Base-by-base conservation (phyloP, 2,113 vertebrate genomes). In the Mellivora capensis region DNA sequence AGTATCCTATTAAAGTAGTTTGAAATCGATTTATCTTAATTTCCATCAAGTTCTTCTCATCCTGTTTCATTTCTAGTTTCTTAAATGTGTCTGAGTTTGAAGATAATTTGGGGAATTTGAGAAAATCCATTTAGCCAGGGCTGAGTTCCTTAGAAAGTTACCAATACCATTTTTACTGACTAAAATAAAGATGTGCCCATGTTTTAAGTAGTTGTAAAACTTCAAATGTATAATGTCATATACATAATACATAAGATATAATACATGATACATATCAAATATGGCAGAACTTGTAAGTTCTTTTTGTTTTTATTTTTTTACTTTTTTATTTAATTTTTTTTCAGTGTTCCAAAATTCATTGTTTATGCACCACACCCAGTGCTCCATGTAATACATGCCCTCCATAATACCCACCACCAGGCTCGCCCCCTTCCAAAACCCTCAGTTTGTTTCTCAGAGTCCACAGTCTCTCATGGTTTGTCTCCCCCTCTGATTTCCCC, bases 1-100 rank as follows among this genome's bases (percentile, higher is more conserved):
- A 94, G 5, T 92, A 79, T 72, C 29, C 17, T 94, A 82, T 31
- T 90, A 90, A 21, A 61, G 29, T 54, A 96, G 20, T 87, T 67
- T 93, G 59, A 96, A 96, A 77, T 47, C 90, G 29, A 57, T 61
- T 57, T 76, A 80, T 84, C 59, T 97, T 91, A 37, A 87, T 80
- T 90, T 90, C 47, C 52, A 80, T 61, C n/a, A 76, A 90, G 61
- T 77, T 94, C 34, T 61, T 44, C 23, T 83, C 47, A 92, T 79
- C 20, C 21, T 74, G 23, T 52, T 96, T 90, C 84, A 25, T 7
- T 79, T 81, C 69, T 76, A 47, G 57, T 81, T 64, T 92, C n/a
- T 47, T 88, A 96, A 91, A 86, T 61, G 3, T 74, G 20, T 79
- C 17, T 89, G 87, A 91, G 3, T 39, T 7, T 87, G 59, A 64